Evolutionary conservation across 1,140 invertebrate species (phyloP), one percentile per base, ranked within the genome.

Genomic region (Yoshiicerus persimilis): DNA sequence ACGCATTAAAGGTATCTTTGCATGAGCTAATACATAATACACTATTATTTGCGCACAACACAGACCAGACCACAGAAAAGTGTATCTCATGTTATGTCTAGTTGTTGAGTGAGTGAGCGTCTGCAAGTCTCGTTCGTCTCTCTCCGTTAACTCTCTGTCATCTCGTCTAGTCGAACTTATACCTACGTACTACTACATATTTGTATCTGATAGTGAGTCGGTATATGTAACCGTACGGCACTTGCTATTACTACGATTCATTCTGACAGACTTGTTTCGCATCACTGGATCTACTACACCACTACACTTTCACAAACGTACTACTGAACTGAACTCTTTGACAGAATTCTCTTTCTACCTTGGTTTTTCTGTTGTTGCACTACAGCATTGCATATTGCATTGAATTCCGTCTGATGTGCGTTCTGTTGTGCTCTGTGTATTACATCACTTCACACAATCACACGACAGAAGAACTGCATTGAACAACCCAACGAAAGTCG

Each of bases 251-350:
- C 70, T 66, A 77, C 70, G 30, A 80, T 80, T 80, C 75, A 80
- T 80, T 80, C 75, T 80, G 75, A 36, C 75, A 80, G 75, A 80
- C 34, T 80, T 36, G 75, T n/a, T 80, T 80, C 75, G 75, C 34
- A 10, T 80, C 75, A 36, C 75, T 23, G 75, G 23, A 80, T 80
- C 75, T 6, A 38, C 30, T 80, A 34, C 34, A 0, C 4, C 32
- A 9, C 13, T 34, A 77, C 70, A 41, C 39, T 11, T 13, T 11
- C 27, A 75, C 70, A 32, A 30, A 30, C 70, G 0, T 6, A 75
- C 27, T 34, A 32, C 70, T 34, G 70, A 34, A 41, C 41, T 47
- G 41, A 56, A 56, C 47, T 56, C 13, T 56, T 56, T 56, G 47
- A 56, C 47, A 56, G 20, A 56, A 56, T n/a, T n/a, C 47, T 56